A percentile compares a stretch with the other conserved stretches of the same genome.
Conservation (phyloP, 2,888 invertebrate species). For the Amblyteles armatorius region DNA sequence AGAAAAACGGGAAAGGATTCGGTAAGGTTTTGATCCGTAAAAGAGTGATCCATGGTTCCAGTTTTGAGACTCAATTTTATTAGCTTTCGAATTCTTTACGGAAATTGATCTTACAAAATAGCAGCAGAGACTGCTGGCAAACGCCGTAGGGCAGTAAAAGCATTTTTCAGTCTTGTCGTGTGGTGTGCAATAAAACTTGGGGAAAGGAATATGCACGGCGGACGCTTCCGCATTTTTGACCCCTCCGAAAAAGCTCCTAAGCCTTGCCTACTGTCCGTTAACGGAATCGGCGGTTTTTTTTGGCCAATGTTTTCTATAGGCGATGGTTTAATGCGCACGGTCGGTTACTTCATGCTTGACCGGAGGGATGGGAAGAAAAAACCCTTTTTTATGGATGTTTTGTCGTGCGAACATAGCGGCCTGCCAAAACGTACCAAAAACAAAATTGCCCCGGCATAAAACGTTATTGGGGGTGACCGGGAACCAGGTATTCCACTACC, state of each 20-base stretch:
- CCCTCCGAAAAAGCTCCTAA: slow-evolving; percentile 64
- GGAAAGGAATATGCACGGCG: slow-evolving; percentile 2
- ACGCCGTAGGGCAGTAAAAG: slow-evolving; percentile 49
- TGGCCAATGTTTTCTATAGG: slow-evolving; percentile 64
- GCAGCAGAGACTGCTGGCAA: background rate
- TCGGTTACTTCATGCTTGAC: slow-evolving; percentile 40
- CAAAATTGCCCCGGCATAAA: slow-evolving; percentile 65
- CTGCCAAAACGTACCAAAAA: slow-evolving; percentile 62
- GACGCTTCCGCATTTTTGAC: slow-evolving; percentile 42
- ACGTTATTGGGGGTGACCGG: slow-evolving; percentile 63
- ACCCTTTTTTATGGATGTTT: slow-evolving; percentile 71
- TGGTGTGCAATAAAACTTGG: slow-evolving; percentile 56
- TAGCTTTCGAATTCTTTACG: slow-evolving; percentile 54
- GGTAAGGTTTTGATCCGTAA: slow-evolving; percentile 5
- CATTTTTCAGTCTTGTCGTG: slow-evolving; percentile 42
- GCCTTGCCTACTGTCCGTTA: slow-evolving; percentile 79
- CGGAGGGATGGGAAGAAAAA: slow-evolving; percentile 1
- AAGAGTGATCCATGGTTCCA: slow-evolving; percentile 38
- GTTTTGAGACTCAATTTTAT: slow-evolving; percentile 53
- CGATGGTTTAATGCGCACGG: slow-evolving; percentile 53
- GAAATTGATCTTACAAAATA: slow-evolving; percentile 27
- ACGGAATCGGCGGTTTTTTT: slow-evolving; percentile 79
- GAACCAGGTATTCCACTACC: slow-evolving; percentile 23
- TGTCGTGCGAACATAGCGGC: slow-evolving; percentile 46
- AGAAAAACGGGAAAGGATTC: background rate